Base-by-base conservation (phyloP, 2,113 vertebrate genomes). In the Plectropomus leopardus region DNA sequence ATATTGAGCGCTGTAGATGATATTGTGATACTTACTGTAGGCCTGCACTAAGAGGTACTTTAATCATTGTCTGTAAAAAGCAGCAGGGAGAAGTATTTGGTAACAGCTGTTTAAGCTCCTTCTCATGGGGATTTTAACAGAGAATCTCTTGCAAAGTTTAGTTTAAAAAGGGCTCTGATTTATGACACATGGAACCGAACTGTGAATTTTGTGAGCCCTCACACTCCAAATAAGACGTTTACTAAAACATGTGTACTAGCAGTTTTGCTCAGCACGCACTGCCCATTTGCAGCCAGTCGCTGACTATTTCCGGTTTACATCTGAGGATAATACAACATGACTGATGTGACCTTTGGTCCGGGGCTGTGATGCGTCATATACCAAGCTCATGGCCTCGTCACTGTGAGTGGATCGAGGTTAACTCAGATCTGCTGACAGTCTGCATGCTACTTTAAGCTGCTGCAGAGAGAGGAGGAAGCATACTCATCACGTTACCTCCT, bases 281-380 rank as follows among this genome's bases (percentile, higher is more conserved):
- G 3, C 19, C 55, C n/a, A 55, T 55, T n/a, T 58, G 28, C 55
- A 58, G 55, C 21, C 16, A 32, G 55, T 21, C 7, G 17, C 9
- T 58, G 24, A 58, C 10, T 32, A 32, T 11, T 21, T 21, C 17
- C 55, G 10, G 6, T 69, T 54, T 42, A 53, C 34, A 21, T 7
- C n/a, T 72, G 47, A 54, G 28, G 7, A 53, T 64, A 32, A 74
- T 24, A 42, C 2, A 1, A 36, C 24, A 28, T 61, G 71, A 59
- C 44, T 54, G 45, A 64, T 53, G 59, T 42, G 72, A 44, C 72
- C 72, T 75, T 53, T 44, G 10, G 34, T 74, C 47, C 17, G 23
- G 24, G 11, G 32, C 59, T 19, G 13, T 32, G 69, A 54, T 64
- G n/a, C 16, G 1, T 54, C 59, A 54, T 54, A 59, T 63, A 17